phyloP scores from a whole-genome alignment of 2,888 invertebrate genomes.

The Macaria notata region DNA sequence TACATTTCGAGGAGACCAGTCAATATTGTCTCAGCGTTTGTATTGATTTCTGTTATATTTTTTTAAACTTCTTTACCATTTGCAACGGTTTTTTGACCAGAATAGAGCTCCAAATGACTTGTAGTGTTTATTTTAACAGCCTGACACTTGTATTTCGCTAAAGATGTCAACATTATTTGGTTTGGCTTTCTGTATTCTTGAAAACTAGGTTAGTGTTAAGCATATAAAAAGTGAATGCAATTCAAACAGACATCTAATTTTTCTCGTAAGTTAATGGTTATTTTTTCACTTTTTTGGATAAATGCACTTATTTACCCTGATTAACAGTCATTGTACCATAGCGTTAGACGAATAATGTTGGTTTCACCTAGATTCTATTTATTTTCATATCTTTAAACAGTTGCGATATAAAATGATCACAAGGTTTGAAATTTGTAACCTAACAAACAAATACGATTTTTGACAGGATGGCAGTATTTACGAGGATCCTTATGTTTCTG shows the following conservation, averaged over 20 bases:
- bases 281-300: too few species aligned
- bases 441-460: too few species aligned
- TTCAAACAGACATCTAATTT: too few species aligned
- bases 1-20: too few species aligned
- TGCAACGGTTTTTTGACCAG: conserved; percentile 23
- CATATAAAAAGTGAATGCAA: too few species aligned
- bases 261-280: too few species aligned
- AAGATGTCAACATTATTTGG: too few species aligned
- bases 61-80: conserved; percentile 14
- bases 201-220: background rate
- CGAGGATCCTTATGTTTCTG: conserved; percentile 36
- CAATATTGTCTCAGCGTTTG: conserved; percentile 3
- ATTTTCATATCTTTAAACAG: too few species aligned
- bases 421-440: too few species aligned
- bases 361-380: background rate
- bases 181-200: too few species aligned
- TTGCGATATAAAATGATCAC: too few species aligned
- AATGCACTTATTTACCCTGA: too few species aligned
- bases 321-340: background rate
- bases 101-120: conserved; percentile 17
- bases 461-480: conserved; percentile 40
- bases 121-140: conserved; percentile 3
- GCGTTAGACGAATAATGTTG: background rate
- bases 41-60: background rate
- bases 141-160: background rate